Evolutionary conservation across 2,113 vertebrate species (phyloP), one percentile per base, ranked within the genome.

Genomic region (Chauna torquata): DNA sequence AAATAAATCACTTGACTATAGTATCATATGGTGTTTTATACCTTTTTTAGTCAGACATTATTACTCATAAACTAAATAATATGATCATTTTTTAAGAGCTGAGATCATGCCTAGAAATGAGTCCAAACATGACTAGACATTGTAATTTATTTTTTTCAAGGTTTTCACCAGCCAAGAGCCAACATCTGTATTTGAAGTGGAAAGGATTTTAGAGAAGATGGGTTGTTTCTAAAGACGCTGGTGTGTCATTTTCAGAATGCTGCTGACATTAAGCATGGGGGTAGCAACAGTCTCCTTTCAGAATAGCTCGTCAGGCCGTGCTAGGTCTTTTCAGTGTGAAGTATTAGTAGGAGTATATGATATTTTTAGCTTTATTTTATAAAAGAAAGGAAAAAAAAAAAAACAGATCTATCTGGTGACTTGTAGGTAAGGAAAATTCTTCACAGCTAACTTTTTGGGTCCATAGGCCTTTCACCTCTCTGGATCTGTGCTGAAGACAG

Each of bases 121-220:
- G 54, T 92, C 79, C 95, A 68, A 95, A 86, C 90, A 83, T n/a
- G 95, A 94, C 84, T 94, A 96, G 95, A 80, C 86, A 92, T 81
- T 72, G 88, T 76, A 89, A 92, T 77, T 81, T 9, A 14, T 52
- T 38, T 61, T 36, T 90, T 74, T 47, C 32, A 82, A 61, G 54
- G 61, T 71, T 94, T 81, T 92, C 94, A 52, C 55, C 81, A 82
- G 77, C 54, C 79, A 74, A 62, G 54, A 79, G 62, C 57, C 64
- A 72, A 78, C 76, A 87, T 89, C 30, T 61, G 65, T 83, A 75
- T 23, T 52, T 34, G 36, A 81, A 68, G 72, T 69, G 20, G 81
- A 65, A 85, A 75, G 59, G 77, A 80, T 77, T 87, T 62, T 12
- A 15, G 52, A 54, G 66, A 36, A 45, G 68, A 54, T 47, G 16